These are phyloP conservation scores for Rana temporaria DNA, from an alignment of 2,113 vertebrate genomes.

Conservation along the genomic window DNA sequence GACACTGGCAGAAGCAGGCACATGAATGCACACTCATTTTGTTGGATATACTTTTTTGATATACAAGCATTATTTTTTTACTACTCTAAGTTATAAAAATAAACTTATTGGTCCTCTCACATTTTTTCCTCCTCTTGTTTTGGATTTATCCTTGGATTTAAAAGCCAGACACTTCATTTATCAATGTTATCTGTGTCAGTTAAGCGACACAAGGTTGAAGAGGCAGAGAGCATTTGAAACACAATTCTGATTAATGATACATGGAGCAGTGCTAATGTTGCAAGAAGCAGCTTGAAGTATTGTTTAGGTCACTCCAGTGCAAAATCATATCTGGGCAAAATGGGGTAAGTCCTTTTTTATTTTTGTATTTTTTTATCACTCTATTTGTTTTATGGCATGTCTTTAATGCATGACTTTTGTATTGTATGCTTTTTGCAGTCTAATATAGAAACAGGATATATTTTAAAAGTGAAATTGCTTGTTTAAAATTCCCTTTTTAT, in stretches of 20 bases:
- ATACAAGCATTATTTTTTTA: conserved; percentile 49
- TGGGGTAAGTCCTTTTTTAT: conserved; percentile 46
- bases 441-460: no score
- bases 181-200: conserved; percentile 9
- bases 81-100: conserved; percentile 29
- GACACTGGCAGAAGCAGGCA: conserved; percentile 35
- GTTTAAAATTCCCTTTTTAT: no score
- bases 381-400: no score
- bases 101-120: conserved; percentile 25
- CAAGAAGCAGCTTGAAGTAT: conserved; percentile 22
- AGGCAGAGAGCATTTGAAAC: conserved; percentile 12
- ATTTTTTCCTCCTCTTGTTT: conserved; percentile 23
- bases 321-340: conserved; percentile 55
- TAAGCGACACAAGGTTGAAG: conserved; percentile 24
- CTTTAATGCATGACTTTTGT: background rate
- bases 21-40: conserved; percentile 39
- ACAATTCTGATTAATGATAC: background rate
- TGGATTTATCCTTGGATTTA: conserved; percentile 52
- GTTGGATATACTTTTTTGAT: conserved; percentile 53
- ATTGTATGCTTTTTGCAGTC: no score
- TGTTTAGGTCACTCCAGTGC: conserved; percentile 43
- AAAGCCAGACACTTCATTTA: conserved; percentile 50
- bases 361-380: background rate
- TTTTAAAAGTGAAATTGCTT: no score
- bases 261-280: conserved; percentile 34